Evolutionary conservation across 2,888 invertebrate species (phyloP).

Genomic region (Carterocephalus palaemon): DNA sequence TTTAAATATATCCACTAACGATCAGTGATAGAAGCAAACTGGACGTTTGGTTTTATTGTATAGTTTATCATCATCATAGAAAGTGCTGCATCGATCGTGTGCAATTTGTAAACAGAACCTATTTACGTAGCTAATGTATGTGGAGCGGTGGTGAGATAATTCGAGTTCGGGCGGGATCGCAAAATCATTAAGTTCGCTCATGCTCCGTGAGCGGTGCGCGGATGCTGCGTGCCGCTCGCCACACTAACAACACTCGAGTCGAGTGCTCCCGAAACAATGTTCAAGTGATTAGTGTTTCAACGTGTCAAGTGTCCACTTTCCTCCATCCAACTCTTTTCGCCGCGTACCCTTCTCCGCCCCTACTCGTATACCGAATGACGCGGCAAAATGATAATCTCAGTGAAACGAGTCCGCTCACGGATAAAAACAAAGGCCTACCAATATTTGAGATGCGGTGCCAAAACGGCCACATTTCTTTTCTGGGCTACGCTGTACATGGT

Average conservation of each 20-base stretch:
- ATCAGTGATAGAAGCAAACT: no score
- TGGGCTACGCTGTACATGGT: slow-evolving; percentile 70
- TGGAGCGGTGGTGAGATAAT: slow-evolving; percentile 34
- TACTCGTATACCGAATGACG: slow-evolving; percentile 53
- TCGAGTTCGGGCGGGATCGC: slow-evolving; percentile 39
- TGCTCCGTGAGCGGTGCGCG: slow-evolving; percentile 57
- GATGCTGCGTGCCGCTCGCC: slow-evolving; percentile 55
- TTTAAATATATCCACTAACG: no score
- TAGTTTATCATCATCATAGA: no score
- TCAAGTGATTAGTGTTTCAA: slow-evolving; percentile 30
- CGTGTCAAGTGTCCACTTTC: slow-evolving; percentile 18
- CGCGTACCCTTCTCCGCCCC: slow-evolving; percentile 12
- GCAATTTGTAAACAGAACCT: background rate
- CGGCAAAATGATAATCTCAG: slow-evolving; percentile 55
- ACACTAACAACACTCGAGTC: slow-evolving; percentile 29
- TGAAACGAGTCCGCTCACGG: slow-evolving; percentile 56
- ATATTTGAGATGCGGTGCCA: slow-evolving; percentile 68
- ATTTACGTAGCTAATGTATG: background rate
- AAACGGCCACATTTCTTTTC: slow-evolving; percentile 67
- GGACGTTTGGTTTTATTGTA: no score
- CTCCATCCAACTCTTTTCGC: slow-evolving; percentile 11
- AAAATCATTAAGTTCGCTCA: slow-evolving; percentile 75
- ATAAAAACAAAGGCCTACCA: slow-evolving; percentile 56
- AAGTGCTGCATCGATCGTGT: no score
- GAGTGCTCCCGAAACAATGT: slow-evolving; percentile 39